Conservation (phyloP, 2,888 invertebrate species). For the Nephrotoma guestfalica region DNA sequence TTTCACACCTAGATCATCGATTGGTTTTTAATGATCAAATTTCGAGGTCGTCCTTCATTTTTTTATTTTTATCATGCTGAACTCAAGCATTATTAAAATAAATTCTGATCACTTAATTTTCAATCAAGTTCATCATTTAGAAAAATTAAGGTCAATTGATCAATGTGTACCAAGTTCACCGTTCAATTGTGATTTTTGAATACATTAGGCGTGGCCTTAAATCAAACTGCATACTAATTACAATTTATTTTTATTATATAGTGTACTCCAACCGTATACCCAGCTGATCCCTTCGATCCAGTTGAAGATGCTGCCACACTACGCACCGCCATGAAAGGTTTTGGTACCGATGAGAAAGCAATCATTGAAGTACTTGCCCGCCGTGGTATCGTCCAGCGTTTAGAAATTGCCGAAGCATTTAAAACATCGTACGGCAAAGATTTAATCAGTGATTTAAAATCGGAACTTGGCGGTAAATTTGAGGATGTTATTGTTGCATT, state of each 20-base stretch:
- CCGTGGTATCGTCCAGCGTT: conserved; percentile 77
- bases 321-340: conserved; percentile 84
- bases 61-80: neutral
- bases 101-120: neutral
- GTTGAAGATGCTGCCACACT: conserved; percentile 70
- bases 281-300: conserved; percentile 74
- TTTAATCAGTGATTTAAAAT: conserved; percentile 68
- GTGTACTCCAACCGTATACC: conserved; percentile 81
- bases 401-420: conserved; percentile 80
- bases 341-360: conserved; percentile 82
- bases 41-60: neutral
- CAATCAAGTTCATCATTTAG: too few relatives aligned
- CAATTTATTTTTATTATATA: conserved; percentile 21
- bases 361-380: conserved; percentile 81
- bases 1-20: neutral
- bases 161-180: neutral
- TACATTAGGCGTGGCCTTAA: neutral
- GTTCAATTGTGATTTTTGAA: neutral
- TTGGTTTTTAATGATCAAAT: neutral
- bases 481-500: conserved; percentile 81
- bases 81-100: neutral
- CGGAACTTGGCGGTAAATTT: conserved; percentile 77
- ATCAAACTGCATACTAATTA: neutral
- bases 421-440: conserved; percentile 88
- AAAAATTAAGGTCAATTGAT: neutral